Evolutionary conservation across 1,140 invertebrate genomes (phyloP), one percentile per base, ranked within the genome.

Genomic region (Tetramorium parvispinum): DNA sequence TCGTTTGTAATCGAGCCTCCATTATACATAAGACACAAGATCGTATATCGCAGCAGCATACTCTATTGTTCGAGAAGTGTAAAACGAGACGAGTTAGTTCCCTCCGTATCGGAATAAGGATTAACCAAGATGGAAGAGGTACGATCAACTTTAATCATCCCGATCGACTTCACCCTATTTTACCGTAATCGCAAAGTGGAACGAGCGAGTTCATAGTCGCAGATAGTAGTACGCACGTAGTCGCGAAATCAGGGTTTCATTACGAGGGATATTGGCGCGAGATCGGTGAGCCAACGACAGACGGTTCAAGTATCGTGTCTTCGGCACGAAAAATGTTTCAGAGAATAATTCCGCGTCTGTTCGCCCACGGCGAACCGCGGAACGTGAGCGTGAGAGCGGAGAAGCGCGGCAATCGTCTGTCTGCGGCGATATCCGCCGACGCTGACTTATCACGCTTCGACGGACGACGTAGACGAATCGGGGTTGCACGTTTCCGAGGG

Each of bases 381-480:
- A 79, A 79, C 77, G 77, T 53, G 73, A 76, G 53, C 53, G 73
- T 27, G 55, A 32, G 49, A 32, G 49, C 46, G 32, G 46, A 53
- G 32, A 37, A 37, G 59, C 43, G 61, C 61, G 46, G 77, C 77
- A 79, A 79, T 79, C 77, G 77, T 81, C 63, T 81, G 63, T 81
- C 49, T 70, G 65, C 78, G 32, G 73, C 73, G 86, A 90, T 87
- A 87, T 89, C 89, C 85, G 79, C 85, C 85, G 85, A 55, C 49
- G 51, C 57, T 81, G 89, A 90, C 87, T 88, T 89, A 89, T 89
- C 88, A 57, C 63, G 70, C 24, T 86, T 55, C 63, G 63, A 77
- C 57, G 85, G 79, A 75, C 77, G 87, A 76, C 87, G 86, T 59
- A 66, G 71, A 91, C 77, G 85, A 83, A 81, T 85, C 59, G 78